phyloP scores from a whole-genome alignment of 1,140 invertebrate species.

The Caenorhabditis inopinata region DNA sequence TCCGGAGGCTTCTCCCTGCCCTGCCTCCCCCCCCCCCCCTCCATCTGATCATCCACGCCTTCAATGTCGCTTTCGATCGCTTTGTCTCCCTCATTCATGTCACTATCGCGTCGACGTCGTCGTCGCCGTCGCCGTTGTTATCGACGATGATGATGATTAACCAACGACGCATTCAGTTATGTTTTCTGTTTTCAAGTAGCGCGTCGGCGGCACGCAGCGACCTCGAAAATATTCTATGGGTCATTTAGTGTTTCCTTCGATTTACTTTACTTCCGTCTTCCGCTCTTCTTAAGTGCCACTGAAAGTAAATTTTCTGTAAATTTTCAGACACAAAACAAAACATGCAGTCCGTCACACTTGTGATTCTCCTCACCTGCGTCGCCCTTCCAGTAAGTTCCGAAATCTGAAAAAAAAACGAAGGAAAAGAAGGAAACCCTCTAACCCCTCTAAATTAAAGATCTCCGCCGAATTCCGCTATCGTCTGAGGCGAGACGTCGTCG shows the following conservation, averaged over 20 bases:
- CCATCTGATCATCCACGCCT: neutral
- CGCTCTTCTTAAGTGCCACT: no score
- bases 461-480: neutral
- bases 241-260: neutral
- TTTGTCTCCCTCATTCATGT: no score
- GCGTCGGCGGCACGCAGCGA: neutral
- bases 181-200: constrained; percentile 5
- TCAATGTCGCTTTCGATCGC: neutral
- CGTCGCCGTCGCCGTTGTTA: no score
- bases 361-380: neutral
- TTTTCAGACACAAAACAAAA: neutral
- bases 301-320: no score
- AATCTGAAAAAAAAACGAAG: no score
- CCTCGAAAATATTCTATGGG: no score
- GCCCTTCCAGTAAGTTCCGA: neutral
- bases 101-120: no score
- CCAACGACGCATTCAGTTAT: no score
- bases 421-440: no score
- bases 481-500: neutral
- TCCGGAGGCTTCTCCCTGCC: no score
- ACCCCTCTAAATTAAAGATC: no score
- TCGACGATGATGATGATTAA: no score
- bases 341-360: constrained; percentile 6
- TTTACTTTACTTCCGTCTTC: neutral
- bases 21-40: neutral